These are phyloP conservation scores for Mixornis gularis DNA, from an alignment of 2,113 vertebrate species.

Conservation along the genomic window DNA sequence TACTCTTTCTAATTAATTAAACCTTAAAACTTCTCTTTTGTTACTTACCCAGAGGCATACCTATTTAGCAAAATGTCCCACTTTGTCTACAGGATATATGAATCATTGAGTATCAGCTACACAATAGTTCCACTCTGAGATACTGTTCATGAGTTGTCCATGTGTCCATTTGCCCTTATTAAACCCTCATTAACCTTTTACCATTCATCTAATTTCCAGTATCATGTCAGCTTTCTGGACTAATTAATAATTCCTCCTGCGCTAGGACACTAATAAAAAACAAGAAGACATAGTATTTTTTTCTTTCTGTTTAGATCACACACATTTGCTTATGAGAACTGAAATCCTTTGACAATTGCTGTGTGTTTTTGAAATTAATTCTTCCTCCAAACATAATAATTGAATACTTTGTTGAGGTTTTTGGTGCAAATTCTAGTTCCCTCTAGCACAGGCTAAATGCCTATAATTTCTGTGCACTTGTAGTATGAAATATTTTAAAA, in stretches of 20 bases:
- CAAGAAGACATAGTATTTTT: not conserved
- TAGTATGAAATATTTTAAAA: not conserved
- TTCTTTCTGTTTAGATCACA: not conserved
- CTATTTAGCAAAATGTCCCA: not conserved
- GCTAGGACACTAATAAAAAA: not conserved
- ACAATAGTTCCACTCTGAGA: not conserved
- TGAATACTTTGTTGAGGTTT: not conserved
- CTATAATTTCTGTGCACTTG: not conserved
- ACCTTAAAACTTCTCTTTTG: not conserved
- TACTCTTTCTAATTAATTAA: not conserved
- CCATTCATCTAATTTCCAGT: not conserved
- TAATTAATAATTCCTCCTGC: not conserved
- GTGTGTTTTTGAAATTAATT: not conserved
- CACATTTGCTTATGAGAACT: not conserved
- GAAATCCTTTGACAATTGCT: not conserved
- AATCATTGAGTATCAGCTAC: not conserved
- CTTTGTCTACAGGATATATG: not conserved
- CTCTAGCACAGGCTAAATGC: not conserved
- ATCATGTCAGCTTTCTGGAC: not conserved
- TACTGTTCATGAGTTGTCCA: not conserved
- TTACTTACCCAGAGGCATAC: not conserved
- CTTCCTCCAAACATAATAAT: not conserved
- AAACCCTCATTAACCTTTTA: conserved; percentile 10
- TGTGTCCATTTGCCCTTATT: not conserved
- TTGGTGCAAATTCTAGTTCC: not conserved